Conservation (phyloP, 2,113 vertebrate genomes). For the Lophotis ruficrista region DNA sequence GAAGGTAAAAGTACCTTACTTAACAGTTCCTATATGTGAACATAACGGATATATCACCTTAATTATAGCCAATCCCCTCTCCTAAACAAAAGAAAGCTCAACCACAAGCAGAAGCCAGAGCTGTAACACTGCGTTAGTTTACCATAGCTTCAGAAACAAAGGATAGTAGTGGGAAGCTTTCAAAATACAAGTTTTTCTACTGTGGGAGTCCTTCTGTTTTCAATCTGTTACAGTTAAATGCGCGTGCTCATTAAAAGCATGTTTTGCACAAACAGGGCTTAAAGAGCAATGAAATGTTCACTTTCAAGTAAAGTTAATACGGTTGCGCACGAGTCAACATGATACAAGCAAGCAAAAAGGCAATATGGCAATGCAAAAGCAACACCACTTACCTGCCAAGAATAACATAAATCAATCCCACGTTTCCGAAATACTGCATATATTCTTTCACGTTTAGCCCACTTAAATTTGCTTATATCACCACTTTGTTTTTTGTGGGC, state of each 20-base stretch:
- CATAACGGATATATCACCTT: background rate
- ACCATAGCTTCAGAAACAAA: background rate
- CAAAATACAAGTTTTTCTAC: conserved; percentile 18
- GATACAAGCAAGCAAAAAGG: background rate
- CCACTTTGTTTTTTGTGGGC: background rate
- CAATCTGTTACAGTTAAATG: conserved; percentile 31
- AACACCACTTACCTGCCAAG: background rate
- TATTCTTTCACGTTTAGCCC: background rate
- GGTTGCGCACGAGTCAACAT: background rate
- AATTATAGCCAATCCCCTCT: background rate
- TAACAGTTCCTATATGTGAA: background rate
- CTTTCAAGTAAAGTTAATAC: background rate
- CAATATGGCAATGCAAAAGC: background rate
- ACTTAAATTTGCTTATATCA: background rate
- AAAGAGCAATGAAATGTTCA: background rate
- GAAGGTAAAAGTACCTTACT: background rate
- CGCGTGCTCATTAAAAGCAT: background rate
- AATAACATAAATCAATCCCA: background rate
- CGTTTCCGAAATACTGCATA: background rate
- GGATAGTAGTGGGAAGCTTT: conserved; percentile 44
- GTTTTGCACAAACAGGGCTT: conserved; percentile 1
- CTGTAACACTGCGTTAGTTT: background rate
- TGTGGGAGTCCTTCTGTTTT: conserved; percentile 36
- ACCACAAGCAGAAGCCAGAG: background rate
- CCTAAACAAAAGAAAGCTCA: background rate